Evolutionary conservation across 2,797 vertebrate genomes (phyloP), one percentile per base, ranked within the genome.

Genomic region (Spea hammondii): DNA sequence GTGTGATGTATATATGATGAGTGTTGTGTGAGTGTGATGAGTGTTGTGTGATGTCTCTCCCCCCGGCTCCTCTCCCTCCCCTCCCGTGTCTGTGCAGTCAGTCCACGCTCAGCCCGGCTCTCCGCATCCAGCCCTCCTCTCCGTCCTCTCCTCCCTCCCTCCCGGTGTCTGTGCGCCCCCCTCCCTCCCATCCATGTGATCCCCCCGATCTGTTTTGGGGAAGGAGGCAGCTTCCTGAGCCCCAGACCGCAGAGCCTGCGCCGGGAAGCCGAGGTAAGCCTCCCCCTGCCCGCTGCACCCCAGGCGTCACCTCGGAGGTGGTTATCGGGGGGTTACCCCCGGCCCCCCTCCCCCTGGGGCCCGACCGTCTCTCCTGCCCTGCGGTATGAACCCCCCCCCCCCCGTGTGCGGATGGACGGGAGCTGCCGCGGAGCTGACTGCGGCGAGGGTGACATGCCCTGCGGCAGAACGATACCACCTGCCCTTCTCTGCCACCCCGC

Each of bases 91-190:
- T 81, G 74, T 67, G 49, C 49, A 65, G 60, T 65, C 59, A 78
- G 76, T 78, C 65, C 65, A 71, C 72, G 76, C 76, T 65, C 72
- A 74, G 78, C 71, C 65, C 77, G 50, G 78, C 78, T 53, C 74
- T 71, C 60, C 62, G 75, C 76, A 78, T 46, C 79, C 62, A 70
- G 62, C 62, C 50, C 17, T 17, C 17, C 17, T 17, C 17, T 17
- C 17, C 17, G 17, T 17, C 17, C 17, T 17, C 17, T 17, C 75
- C 70, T 32, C 76, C 55, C 67, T 65, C 59, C 68, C 73, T 75
- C 60, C 70, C 66, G n/a, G 65, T 62, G 44, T 57, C 74, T 73
- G 54, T 73, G 53, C 70, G 8, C 70, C 65, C 65, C 76, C 62
- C 80, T 51, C 17, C 32, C 59, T 59, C 17, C 17, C 74, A 59